Percentiles rank a stretch among this genome's conserved stretches.
These are phyloP conservation scores for Euproctis similis DNA, from an alignment of 2,888 invertebrate genomes.

Conservation along the genomic window DNA sequence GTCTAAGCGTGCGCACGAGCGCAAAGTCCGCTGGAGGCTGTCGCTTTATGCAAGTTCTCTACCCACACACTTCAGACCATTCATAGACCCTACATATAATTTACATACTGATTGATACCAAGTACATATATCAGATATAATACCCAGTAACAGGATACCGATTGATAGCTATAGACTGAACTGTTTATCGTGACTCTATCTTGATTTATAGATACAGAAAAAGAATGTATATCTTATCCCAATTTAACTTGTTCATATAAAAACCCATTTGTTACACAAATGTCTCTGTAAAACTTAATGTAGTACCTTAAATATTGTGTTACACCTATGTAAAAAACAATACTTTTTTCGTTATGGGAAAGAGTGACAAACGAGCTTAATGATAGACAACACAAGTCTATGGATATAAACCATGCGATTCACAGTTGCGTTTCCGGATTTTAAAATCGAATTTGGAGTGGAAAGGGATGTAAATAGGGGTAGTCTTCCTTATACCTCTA, in stretches of 20 bases:
- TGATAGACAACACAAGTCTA: too few species aligned
- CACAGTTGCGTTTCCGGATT: too few species aligned
- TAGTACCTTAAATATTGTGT: constrained; percentile 16
- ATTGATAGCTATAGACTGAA: constrained; percentile 50
- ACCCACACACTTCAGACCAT: constrained; percentile 66
- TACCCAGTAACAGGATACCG: constrained; percentile 54
- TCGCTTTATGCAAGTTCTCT: constrained; percentile 39
- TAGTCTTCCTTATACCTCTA: too few species aligned
- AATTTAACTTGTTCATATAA: constrained; percentile 37
- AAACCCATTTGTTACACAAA: constrained; percentile 43
- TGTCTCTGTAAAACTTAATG: constrained; percentile 47
- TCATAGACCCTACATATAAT: constrained; percentile 71
- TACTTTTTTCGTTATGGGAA: too few species aligned
- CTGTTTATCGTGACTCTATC: constrained; percentile 58
- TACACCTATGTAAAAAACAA: constrained; percentile 10
- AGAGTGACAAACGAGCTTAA: too few species aligned
- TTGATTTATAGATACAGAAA: constrained; percentile 49
- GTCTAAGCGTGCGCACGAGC: constrained; percentile 61
- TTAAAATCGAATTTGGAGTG: too few species aligned
- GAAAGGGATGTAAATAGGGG: too few species aligned
- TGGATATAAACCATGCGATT: too few species aligned
- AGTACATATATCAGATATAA: constrained; percentile 56
- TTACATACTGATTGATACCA: constrained; percentile 67
- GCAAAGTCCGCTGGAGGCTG: constrained; percentile 59
- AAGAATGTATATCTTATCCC: constrained; percentile 42